Base-by-base conservation (phyloP, 2,888 invertebrate species). In the Copidosoma aretas region DNA sequence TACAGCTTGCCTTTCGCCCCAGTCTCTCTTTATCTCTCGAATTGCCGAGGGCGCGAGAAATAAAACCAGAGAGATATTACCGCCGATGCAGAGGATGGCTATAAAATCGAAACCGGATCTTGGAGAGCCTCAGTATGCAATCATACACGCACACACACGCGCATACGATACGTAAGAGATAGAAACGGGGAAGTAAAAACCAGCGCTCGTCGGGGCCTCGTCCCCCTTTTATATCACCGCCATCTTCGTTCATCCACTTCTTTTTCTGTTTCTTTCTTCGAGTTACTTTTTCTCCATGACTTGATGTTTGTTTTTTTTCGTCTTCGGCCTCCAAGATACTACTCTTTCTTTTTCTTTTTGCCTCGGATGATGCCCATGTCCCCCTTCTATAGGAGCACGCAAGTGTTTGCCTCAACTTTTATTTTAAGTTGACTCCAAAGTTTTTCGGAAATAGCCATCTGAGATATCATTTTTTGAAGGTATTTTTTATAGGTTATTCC, bases 31-130 rank as follows among this genome's bases (percentile, higher is more conserved):
- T 19, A 5, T 19, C 49, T 19, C 49, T 49, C 49, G 4, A 19
- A 21, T 12, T 19, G 21, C n/a, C 52, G 52, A 10, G 52, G 14
- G 19, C 12, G 52, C 52, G 21, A 41, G 58, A 12, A 32, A 58
- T 32, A 41, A 58, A 17, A 58, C 15, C 24, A 43, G 14, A 43
- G 25, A 19, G 43, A 24, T 46, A 46, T 15, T 15, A 15, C 43
- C 17, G 3, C 17, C 43, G 43, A 46, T 46, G 43, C 14, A 46
- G 17, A 46, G 43, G 12, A 15, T 57, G 74, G 75, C 75, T 74
- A 76, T 81, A 80, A 80, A 80, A 78, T 78, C 75, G 78, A 79
- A 80, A 80, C 77, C 77, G 79, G 79, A 80, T 78, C 77, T 46
- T 12, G 43, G 43, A 12, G 43, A 46, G 17, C 1, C 17, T 12